Evolutionary conservation across 2,797 vertebrate genomes (phyloP), one percentile per base, ranked within the genome.

Genomic region (Eurystomus glaucurus): DNA sequence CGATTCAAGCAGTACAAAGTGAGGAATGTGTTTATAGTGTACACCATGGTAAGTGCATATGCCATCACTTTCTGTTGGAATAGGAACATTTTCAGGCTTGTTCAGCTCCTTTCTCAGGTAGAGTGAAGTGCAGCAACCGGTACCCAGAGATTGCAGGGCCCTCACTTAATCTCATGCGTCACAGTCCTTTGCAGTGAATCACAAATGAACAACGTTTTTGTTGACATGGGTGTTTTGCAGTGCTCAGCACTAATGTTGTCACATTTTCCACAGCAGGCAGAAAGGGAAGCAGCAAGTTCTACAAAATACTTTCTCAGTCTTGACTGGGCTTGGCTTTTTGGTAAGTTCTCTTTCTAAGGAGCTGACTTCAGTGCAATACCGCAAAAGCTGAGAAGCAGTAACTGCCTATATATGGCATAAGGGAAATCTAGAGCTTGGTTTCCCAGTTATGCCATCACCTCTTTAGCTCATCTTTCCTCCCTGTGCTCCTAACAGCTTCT

Each of bases 261-360:
- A 62, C 29, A 39, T 86, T 91, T 93, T 95, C 76, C 93, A 85
- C 74, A 57, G 80, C 13, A 88, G 62, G 54, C 62, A 93, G 77
- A 83, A 68, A 95, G 57, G n/a, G 81, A 95, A 95, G 58, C 41
- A 88, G 51, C 14, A 70, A 61, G 26, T 66, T 54, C 52, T 85
- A 58, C 28, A 74, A 68, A 91, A 52, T 22, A 41, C 35, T n/a
- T 79, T 64, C 64, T 84, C 41, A 75, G 57, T 43, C 41, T 93
- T 90, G 55, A 84, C 52, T 45, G 60, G 68, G 57, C 60, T 90
- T 80, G 76, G 51, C 50, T 78, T 92, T 92, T 66, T 75, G 45
- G 29, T 35, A 88, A 68, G 28, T 78, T 71, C 79, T 91, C 55
- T 48, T 87, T 62, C 21, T 14, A n/a, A 88, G 25, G 23, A 76